These are phyloP conservation scores for Ectemnius cavifrons DNA, from an alignment of 2,888 invertebrate species.

Conservation along the genomic window DNA sequence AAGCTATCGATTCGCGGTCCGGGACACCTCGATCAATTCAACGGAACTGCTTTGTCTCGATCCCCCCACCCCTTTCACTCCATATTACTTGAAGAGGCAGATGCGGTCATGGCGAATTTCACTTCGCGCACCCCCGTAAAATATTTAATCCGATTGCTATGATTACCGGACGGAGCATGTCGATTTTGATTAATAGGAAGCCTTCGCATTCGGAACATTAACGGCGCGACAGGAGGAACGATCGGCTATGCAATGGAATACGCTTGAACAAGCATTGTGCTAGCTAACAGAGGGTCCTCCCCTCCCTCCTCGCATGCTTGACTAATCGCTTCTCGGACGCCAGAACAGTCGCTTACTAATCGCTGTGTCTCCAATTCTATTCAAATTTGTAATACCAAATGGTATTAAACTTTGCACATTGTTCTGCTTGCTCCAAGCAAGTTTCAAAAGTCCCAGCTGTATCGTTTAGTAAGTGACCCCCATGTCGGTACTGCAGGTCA, in stretches of 20 bases:
- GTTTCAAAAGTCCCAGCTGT: too few relatives aligned
- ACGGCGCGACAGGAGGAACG: not conserved
- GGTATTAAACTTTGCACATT: too few relatives aligned
- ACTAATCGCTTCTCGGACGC: not conserved
- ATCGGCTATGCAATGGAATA: not conserved
- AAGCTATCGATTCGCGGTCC: constrained; percentile 39
- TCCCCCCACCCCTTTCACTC: constrained; percentile 19
- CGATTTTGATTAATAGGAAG: not conserved
- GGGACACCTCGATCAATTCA: constrained; percentile 36
- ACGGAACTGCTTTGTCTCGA: constrained; percentile 39
- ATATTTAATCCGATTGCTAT: not conserved
- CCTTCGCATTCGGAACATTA: not conserved
- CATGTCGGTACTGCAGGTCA: too few relatives aligned
- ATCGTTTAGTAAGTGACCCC: too few relatives aligned
- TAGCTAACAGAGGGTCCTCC: not conserved
- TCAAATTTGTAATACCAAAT: too few relatives aligned
- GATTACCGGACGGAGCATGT: not conserved
- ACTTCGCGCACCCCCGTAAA: too few relatives aligned
- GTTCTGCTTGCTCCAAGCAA: too few relatives aligned
- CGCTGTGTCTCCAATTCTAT: not conserved
- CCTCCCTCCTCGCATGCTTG: not conserved
- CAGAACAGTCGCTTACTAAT: not conserved
- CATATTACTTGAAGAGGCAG: not conserved
- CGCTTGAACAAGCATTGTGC: not conserved
- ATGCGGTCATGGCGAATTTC: not conserved